Evolutionary conservation across 2,113 vertebrate species (phyloP).

Genomic region (Lasiurus cinereus): DNA sequence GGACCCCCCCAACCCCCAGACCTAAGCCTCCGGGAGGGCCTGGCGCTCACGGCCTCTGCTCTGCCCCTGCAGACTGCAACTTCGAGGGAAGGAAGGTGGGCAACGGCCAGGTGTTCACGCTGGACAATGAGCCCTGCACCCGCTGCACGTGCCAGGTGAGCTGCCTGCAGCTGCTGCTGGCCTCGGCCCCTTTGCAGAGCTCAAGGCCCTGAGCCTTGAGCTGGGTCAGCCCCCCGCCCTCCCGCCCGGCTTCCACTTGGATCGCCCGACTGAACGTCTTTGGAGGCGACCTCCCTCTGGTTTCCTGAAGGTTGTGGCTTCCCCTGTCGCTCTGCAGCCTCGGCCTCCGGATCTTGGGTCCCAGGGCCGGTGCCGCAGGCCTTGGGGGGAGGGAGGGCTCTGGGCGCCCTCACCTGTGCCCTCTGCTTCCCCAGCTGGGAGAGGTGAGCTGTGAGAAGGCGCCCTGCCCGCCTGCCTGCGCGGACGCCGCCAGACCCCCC

Average conservation of each 20-base stretch:
- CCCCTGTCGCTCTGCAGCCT: neutral
- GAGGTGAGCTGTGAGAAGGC: constrained; percentile 88
- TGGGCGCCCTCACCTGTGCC: neutral
- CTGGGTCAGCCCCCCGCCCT: rapidly evolving
- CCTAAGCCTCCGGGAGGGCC: rapidly evolving
- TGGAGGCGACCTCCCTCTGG: neutral
- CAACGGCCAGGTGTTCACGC: constrained; percentile 87
- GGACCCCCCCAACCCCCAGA: neutral
- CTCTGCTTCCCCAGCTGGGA: constrained; percentile 83
- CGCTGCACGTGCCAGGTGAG: constrained; percentile 89
- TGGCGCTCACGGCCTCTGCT: neutral
- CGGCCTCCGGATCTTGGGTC: neutral
- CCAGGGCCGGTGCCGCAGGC: neutral
- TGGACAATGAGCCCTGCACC: constrained; percentile 88
- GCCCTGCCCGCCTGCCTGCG: constrained; percentile 80
- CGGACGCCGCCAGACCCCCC: neutral
- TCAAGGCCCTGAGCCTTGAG: rapidly evolving
- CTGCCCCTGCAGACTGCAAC: constrained; percentile 87
- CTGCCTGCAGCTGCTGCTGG: neutral
- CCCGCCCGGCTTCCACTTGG: neutral
- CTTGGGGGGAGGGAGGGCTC: neutral
- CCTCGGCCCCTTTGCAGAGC: neutral
- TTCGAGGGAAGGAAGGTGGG: constrained; percentile 89
- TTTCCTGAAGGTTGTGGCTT: too few relatives aligned
- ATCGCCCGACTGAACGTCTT: neutral